Conservation (phyloP, 53 echinoderm and acorn worm species). For the Holothuria scabra region DNA sequence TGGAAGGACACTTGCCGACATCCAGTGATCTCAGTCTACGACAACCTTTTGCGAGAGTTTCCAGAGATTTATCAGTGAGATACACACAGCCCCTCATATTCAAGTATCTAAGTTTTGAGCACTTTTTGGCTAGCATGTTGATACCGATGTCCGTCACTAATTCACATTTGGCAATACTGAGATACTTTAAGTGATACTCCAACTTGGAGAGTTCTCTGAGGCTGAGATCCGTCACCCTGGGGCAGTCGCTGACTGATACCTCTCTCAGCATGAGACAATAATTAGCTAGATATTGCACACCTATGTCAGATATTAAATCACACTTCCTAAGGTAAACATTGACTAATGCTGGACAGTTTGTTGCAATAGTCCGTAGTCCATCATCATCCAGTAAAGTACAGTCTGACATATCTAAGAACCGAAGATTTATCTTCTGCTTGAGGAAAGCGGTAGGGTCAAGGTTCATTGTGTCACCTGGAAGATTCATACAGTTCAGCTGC, state of each 20-base stretch:
- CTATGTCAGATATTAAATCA: conserved; percentile 76
- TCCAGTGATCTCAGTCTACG: conserved; percentile 83
- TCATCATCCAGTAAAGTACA: conserved; percentile 82
- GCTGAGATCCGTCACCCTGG: conserved; percentile 81
- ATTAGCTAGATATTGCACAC: conserved; percentile 78
- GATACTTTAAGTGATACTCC: conserved; percentile 79
- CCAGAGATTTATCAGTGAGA: conserved; percentile 87
- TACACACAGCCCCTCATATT: conserved; percentile 83
- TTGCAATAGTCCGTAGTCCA: conserved; percentile 85
- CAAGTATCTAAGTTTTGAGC: conserved; percentile 82
- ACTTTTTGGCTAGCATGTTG: conserved; percentile 74
- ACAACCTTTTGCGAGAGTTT: conserved; percentile 85
- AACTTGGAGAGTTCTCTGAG: conserved; percentile 81
- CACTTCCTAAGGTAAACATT: conserved; percentile 93
- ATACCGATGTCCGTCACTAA: conserved; percentile 89
- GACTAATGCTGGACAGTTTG: conserved; percentile 87
- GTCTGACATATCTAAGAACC: conserved; percentile 93
- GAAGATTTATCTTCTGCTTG: conserved; percentile 79
- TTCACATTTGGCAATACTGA: conserved; percentile 96
- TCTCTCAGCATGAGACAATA: conserved; percentile 90
- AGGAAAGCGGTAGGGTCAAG: conserved; percentile 65
- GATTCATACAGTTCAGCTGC: conserved; percentile 88
- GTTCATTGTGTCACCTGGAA: conserved; percentile 73
- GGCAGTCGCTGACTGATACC: conserved; percentile 89
- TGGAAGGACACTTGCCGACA: conserved; percentile 83